Conservation (phyloP, 2,888 invertebrate genomes). For the Rhingia rostrata region DNA sequence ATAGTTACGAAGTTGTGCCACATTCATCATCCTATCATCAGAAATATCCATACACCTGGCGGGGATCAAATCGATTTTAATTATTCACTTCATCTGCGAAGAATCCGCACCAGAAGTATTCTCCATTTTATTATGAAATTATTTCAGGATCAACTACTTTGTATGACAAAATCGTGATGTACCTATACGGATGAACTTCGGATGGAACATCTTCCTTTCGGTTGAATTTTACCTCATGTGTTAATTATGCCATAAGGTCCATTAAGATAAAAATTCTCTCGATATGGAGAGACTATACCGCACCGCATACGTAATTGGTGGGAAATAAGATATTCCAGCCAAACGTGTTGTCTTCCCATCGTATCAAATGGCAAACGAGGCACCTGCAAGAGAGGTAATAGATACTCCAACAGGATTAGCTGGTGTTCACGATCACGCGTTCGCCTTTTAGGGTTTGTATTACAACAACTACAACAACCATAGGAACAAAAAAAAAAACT, state of each 20-base stretch:
- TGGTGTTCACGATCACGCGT: slow-evolving; percentile 72
- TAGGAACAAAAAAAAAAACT: slow-evolving; percentile 28
- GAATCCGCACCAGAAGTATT: background rate
- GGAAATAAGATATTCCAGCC: slow-evolving; percentile 53
- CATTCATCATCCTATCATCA: background rate
- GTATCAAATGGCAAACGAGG: slow-evolving; percentile 53
- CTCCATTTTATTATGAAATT: background rate
- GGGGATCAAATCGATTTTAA: slow-evolving; percentile 3
- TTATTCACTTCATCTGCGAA: slow-evolving; percentile 40
- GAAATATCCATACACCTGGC: background rate
- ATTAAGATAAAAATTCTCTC: slow-evolving; percentile 44
- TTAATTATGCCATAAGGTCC: slow-evolving; percentile 72
- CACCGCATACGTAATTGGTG: slow-evolving; percentile 66
- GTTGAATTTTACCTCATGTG: slow-evolving; percentile 64
- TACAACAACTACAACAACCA: background rate
- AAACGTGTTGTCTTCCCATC: slow-evolving; percentile 47
- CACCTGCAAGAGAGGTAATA: slow-evolving; percentile 64
- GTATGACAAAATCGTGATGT: slow-evolving; percentile 59
- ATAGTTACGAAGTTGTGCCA: no score
- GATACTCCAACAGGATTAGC: slow-evolving; percentile 72
- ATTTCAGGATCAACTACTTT: slow-evolving; percentile 26
- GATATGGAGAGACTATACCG: slow-evolving; percentile 49
- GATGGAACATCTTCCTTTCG: slow-evolving; percentile 23
- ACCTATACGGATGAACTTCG: slow-evolving; percentile 56
- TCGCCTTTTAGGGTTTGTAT: slow-evolving; percentile 65